phyloP scores from a whole-genome alignment of 2,797 vertebrate genomes.

The Scomberomorus guttatus region DNA sequence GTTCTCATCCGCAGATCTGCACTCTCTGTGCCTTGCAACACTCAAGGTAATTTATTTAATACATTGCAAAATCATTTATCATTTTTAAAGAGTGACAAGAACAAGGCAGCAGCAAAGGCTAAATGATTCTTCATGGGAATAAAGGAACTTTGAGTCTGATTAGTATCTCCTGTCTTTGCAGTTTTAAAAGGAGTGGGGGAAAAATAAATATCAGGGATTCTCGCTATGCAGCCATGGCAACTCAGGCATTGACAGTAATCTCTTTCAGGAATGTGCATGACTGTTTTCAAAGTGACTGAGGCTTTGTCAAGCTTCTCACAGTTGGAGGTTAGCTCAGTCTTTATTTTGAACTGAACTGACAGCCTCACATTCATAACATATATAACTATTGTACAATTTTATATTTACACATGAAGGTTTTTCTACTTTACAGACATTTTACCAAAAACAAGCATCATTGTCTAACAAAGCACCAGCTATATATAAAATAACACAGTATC shows the following conservation, averaged over 20 bases:
- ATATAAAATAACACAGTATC: not conserved
- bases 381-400: not conserved
- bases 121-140: constrained; percentile 53
- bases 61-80: constrained; percentile 74
- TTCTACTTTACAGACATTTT: not conserved
- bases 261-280: constrained; percentile 48
- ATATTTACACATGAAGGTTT: not conserved
- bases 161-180: constrained; percentile 58
- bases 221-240: constrained; percentile 64
- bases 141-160: constrained; percentile 62
- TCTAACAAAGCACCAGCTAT: not conserved
- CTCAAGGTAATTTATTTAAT: constrained; percentile 73
- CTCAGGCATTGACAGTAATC: constrained; percentile 45
- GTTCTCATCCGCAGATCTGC: constrained; percentile 64
- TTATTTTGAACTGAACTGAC: constrained; percentile 33
- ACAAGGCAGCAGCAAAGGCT: constrained; percentile 56
- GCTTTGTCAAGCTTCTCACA: constrained; percentile 46
- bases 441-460: not conserved
- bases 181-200: constrained; percentile 56
- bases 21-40: constrained; percentile 45
- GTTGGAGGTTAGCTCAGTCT: constrained; percentile 32
- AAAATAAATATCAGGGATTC: constrained; percentile 57
- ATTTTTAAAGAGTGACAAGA: constrained; percentile 71
- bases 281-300: constrained; percentile 46
- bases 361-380: constrained; percentile 16